Conservation (phyloP, 2,888 invertebrate species). For the Lathronympha strigana region DNA sequence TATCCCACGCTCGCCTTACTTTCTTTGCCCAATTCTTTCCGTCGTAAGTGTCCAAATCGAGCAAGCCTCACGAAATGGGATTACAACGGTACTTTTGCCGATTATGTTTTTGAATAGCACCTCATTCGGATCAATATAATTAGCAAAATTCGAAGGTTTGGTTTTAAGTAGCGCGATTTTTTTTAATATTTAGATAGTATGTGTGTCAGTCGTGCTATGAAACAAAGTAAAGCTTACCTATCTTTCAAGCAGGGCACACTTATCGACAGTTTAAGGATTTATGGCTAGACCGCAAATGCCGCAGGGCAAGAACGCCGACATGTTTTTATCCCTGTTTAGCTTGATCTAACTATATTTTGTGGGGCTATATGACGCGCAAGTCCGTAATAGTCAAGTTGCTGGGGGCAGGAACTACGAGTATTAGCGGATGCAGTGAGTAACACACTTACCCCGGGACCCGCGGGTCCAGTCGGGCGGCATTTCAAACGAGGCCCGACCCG, state of each 20-base stretch:
- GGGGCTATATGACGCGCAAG: slow-evolving; percentile 27
- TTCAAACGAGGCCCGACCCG: slow-evolving; percentile 59
- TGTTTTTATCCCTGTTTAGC: slow-evolving; percentile 21
- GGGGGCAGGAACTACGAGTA: slow-evolving; percentile 55
- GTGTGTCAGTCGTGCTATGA: slow-evolving; percentile 17
- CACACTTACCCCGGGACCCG: slow-evolving; percentile 58
- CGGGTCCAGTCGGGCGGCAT: slow-evolving; percentile 63
- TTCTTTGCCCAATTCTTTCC: slow-evolving; percentile 58
- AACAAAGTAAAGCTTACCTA: neutral
- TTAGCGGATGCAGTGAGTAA: slow-evolving; percentile 61
- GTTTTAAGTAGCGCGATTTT: slow-evolving; percentile 8
- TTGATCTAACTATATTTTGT: slow-evolving; percentile 22
- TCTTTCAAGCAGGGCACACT: slow-evolving; percentile 21
- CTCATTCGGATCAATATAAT: slow-evolving; percentile 29
- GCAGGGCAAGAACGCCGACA: slow-evolving; percentile 26
- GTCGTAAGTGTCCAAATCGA: slow-evolving; percentile 60
- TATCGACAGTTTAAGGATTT: slow-evolving; percentile 33
- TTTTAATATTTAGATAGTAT: slow-evolving; percentile 8
- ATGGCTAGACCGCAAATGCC: slow-evolving; percentile 27
- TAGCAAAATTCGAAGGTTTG: slow-evolving; percentile 20
- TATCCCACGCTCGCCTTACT: slow-evolving; percentile 71
- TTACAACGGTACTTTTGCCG: slow-evolving; percentile 62
- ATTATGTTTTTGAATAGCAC: slow-evolving; percentile 45
- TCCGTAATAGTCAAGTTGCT: slow-evolving; percentile 41
- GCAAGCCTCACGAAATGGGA: slow-evolving; percentile 62